Evolutionary conservation across 1,140 invertebrate genomes (phyloP).

Genomic region (Asbolus verrucosus): DNA sequence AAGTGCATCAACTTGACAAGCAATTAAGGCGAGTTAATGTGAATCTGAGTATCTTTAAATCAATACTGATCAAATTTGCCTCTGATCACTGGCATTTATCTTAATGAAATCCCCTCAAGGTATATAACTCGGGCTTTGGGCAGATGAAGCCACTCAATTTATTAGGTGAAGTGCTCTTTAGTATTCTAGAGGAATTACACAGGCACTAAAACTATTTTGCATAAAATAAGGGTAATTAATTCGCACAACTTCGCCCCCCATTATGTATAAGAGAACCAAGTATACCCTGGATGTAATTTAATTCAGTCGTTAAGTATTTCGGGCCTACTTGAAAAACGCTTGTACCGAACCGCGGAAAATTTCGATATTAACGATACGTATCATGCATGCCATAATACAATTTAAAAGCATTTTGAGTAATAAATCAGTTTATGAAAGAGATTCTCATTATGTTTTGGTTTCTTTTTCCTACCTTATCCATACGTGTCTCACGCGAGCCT

Average conservation of each 20-base stretch:
- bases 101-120: slow-evolving; percentile 39
- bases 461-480: slow-evolving; percentile 38
- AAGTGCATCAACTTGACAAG: slow-evolving; percentile 30
- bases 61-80: slow-evolving; percentile 32
- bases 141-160: slow-evolving; percentile 46
- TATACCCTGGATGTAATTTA: too few relatives aligned
- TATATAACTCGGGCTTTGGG: slow-evolving; percentile 34
- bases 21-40: slow-evolving; percentile 17
- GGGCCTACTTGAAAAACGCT: neutral
- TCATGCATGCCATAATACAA: slow-evolving; percentile 37
- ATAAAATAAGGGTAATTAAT: slow-evolving; percentile 50
- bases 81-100: slow-evolving; percentile 37
- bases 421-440: slow-evolving; percentile 43
- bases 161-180: slow-evolving; percentile 48
- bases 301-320: neutral
- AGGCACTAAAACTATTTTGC: slow-evolving; percentile 48
- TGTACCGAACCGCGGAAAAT: slow-evolving; percentile 10
- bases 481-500: slow-evolving; percentile 40
- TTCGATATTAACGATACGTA: slow-evolving; percentile 31
- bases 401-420: slow-evolving; percentile 40
- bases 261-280: slow-evolving; percentile 23
- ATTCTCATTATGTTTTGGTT: slow-evolving; percentile 33
- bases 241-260: slow-evolving; percentile 22
- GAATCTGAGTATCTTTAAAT: slow-evolving; percentile 34
- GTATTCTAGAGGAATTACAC: slow-evolving; percentile 43